Percentiles rank a stretch among this genome's conserved stretches.
phyloP scores from a whole-genome alignment of 2,797 vertebrate species.

The Pogoniulus pusillus region DNA sequence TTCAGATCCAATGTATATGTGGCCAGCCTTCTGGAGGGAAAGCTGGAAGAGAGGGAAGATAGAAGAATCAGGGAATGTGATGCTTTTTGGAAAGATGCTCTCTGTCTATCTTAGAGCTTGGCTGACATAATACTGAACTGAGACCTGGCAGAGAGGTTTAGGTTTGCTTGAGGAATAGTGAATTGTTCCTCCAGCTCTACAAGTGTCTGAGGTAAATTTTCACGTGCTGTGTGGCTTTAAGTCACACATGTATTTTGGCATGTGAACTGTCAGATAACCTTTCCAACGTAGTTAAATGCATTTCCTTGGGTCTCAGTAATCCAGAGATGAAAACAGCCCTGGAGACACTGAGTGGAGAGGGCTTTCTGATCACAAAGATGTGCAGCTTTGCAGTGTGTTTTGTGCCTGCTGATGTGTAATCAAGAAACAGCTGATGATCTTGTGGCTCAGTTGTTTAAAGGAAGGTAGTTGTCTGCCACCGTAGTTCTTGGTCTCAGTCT shows the following conservation, averaged over 20 bases:
- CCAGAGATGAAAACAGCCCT: background rate
- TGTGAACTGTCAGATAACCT: background rate
- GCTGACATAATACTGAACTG: background rate
- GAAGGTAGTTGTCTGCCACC: background rate
- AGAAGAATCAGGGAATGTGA: background rate
- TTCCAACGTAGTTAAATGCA: background rate
- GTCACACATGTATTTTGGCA: accelerated
- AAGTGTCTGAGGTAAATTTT: background rate
- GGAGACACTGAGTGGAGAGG: background rate
- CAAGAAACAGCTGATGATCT: background rate
- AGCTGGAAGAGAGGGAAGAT: background rate
- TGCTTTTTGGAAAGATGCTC: background rate
- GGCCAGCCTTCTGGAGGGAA: background rate
- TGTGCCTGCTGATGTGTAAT: background rate
- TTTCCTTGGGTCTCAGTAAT: background rate
- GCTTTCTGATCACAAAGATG: background rate
- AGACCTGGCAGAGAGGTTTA: background rate
- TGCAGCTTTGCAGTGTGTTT: background rate
- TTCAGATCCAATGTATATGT: background rate
- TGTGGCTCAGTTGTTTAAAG: background rate
- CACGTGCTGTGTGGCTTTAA: background rate
- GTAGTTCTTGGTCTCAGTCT: background rate
- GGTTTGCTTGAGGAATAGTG: background rate
- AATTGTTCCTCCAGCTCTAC: background rate
- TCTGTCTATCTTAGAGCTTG: background rate